phyloP scores from a whole-genome alignment of 2,113 vertebrate genomes.

The Ptyas mucosa region DNA sequence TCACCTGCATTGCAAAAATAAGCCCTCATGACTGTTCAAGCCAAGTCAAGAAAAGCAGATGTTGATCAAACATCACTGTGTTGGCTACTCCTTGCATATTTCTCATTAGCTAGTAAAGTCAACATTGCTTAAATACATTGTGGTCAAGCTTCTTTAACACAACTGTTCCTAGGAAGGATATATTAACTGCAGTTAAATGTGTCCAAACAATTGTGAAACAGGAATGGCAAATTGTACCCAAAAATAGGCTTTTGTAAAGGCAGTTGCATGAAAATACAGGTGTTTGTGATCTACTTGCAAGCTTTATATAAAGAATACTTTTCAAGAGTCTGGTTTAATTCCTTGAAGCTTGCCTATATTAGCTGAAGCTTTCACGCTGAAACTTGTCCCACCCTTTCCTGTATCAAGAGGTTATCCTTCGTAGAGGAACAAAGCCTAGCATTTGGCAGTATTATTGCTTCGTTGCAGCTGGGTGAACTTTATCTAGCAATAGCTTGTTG shows the following conservation, averaged over 20 bases:
- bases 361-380: background rate
- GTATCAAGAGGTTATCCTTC: conserved; percentile 2
- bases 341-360: background rate
- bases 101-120: background rate
- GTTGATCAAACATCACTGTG: background rate
- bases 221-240: background rate
- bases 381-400: conserved; percentile 54
- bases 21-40: background rate
- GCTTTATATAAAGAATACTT: background rate
- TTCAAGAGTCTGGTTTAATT: background rate
- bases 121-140: background rate
- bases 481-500: background rate
- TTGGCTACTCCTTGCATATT: background rate
- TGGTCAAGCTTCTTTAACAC: background rate
- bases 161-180: background rate
- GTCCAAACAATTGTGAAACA: background rate
- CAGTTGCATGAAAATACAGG: background rate
- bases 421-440: background rate
- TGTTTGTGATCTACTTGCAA: accelerated
- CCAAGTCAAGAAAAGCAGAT: background rate
- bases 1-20: background rate
- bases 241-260: background rate
- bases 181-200: background rate
- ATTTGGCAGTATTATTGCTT: background rate
- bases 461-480: background rate